These are phyloP conservation scores for Eremobia ochroleuca DNA, from an alignment of 2,888 invertebrate genomes.

Conservation along the genomic window DNA sequence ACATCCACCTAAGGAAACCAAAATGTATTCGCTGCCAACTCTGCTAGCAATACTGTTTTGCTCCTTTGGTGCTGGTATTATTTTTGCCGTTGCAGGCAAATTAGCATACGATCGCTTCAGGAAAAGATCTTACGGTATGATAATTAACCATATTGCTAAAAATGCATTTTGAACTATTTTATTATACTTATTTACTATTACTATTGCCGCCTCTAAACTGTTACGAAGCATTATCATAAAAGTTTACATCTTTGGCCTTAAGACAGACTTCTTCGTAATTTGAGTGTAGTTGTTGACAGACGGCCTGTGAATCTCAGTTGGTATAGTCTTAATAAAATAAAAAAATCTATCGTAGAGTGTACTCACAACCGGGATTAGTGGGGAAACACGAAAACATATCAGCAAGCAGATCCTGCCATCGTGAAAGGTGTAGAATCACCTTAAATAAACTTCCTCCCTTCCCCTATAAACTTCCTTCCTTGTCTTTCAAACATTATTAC, in stretches of 20 bases:
- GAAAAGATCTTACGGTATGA: conserved; percentile 52
- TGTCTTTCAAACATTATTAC: not conserved
- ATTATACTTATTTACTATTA: not conserved
- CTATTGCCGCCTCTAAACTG: not conserved
- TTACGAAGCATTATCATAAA: not conserved
- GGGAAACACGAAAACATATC: not conserved
- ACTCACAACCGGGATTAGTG: not conserved
- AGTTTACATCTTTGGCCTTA: not conserved
- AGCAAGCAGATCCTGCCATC: not conserved
- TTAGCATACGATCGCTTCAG: conserved; percentile 37
- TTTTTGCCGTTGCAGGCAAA: conserved; percentile 38
- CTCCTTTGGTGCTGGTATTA: conserved; percentile 46
- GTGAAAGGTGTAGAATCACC: not conserved
- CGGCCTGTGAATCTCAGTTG: not conserved
- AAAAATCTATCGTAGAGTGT: not conserved
- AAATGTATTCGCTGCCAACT: conserved; percentile 19
- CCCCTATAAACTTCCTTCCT: too few relatives aligned
- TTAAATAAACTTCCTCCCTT: too few relatives aligned
- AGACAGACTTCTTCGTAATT: not conserved
- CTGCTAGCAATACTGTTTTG: conserved; percentile 39
- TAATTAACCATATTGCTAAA: not conserved
- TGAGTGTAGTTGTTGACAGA: not conserved
- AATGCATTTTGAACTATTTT: not conserved
- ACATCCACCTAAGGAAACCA: rapidly evolving
- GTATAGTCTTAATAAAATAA: not conserved